Percentiles rank a stretch among this genome's conserved stretches.
phyloP scores from a whole-genome alignment of 2,797 vertebrate species.

The Denticeps clupeoides region DNA sequence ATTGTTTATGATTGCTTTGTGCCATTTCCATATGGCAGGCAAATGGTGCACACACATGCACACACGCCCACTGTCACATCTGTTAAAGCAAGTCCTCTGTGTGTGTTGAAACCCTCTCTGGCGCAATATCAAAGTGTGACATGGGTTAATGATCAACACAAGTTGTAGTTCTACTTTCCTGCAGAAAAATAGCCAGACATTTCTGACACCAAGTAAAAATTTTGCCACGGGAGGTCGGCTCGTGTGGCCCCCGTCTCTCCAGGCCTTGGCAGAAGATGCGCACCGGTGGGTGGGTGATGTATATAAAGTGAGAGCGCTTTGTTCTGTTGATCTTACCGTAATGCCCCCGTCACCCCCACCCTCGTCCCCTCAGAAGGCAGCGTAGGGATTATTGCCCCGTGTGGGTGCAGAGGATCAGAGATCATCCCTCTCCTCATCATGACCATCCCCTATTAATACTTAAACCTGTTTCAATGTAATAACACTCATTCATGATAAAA shows the following conservation, averaged over 20 bases:
- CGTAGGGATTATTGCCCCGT: slow-evolving; percentile 42
- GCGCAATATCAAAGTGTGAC: background rate
- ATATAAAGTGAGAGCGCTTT: slow-evolving; percentile 38
- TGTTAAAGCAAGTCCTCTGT: background rate
- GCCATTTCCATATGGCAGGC: slow-evolving; percentile 55
- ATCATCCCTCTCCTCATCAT: too few relatives aligned
- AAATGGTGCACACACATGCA: slow-evolving; percentile 21
- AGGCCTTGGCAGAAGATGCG: background rate
- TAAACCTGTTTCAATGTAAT: too few relatives aligned
- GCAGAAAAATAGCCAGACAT: background rate
- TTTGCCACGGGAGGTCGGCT: background rate
- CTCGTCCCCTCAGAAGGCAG: slow-evolving; percentile 21
- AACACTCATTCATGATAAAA: too few relatives aligned
- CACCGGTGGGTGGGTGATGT: slow-evolving; percentile 21
- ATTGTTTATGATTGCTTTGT: slow-evolving; percentile 57
- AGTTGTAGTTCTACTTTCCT: too few relatives aligned
- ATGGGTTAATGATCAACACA: too few relatives aligned
- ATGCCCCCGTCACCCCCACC: slow-evolving; percentile 15
- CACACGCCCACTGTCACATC: slow-evolving; percentile 10
- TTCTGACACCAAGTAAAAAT: background rate
- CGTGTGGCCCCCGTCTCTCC: background rate
- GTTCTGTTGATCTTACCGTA: slow-evolving; percentile 41
- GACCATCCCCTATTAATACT: too few relatives aligned
- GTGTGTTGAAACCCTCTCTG: background rate
- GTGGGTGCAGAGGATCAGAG: background rate